Conservation (phyloP, 2,797 vertebrate genomes). For the Iguana delicatissima region DNA sequence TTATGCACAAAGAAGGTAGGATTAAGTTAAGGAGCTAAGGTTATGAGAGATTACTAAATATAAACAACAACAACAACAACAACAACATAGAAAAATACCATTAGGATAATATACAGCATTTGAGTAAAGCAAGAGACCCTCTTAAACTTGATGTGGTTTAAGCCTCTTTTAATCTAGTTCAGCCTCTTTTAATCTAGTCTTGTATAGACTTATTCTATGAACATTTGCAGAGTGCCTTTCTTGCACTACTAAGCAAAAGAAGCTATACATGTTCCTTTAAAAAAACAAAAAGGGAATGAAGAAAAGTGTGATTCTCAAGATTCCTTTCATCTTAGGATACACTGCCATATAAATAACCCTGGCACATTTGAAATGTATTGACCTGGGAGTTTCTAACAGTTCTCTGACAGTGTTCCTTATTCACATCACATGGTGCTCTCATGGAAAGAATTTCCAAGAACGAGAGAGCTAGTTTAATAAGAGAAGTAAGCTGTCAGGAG, state of each 20-base stretch:
- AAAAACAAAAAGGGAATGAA: neutral
- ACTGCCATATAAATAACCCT: neutral
- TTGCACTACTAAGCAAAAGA: neutral
- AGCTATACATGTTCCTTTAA: neutral
- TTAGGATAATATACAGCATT: no score
- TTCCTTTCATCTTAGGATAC: neutral
- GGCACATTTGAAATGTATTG: neutral
- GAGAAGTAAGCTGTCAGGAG: neutral
- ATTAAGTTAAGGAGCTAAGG: no score
- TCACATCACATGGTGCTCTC: neutral
- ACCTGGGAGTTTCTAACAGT: neutral
- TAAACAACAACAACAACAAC: no score
- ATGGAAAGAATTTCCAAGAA: neutral
- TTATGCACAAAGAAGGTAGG: no score
- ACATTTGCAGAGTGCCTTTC: neutral
- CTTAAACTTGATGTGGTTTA: no score
- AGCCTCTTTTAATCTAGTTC: no score
- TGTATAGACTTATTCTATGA: neutral
- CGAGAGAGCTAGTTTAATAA: neutral
- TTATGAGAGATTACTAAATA: no score
- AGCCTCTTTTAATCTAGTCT: no score
- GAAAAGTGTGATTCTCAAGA: neutral
- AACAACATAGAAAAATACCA: no score
- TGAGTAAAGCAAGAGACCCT: no score
- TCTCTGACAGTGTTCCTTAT: neutral